Conservation (phyloP, 2,888 invertebrate genomes). For the Drosophila anomalipes region DNA sequence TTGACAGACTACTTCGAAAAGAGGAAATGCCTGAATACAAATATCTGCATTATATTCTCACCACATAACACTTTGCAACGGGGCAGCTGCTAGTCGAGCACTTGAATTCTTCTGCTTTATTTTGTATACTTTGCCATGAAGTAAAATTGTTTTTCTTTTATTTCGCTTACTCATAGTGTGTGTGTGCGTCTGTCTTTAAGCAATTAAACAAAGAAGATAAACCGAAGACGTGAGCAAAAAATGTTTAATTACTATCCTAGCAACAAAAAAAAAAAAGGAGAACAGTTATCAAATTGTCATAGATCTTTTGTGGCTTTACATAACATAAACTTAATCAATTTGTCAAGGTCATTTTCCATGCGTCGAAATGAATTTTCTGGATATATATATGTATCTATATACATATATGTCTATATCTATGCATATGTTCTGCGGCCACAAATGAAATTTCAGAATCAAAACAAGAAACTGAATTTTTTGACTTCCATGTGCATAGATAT, state of each 20-base stretch:
- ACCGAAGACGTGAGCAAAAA: background rate
- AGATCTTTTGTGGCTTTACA: background rate
- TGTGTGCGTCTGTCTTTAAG: background rate
- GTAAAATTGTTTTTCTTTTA: slow-evolving; percentile 1
- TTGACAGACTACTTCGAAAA: background rate
- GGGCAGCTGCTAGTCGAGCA: slow-evolving; percentile 7
- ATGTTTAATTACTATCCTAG: background rate
- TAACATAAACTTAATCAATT: background rate
- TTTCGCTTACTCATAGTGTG: background rate
- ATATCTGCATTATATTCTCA: background rate
- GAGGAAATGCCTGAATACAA: background rate
- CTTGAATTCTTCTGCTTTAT: background rate
- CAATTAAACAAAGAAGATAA: background rate
- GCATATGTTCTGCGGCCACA: background rate
- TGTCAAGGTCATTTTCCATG: slow-evolving; percentile 3
- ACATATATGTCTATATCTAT: background rate
- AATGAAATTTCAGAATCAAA: slow-evolving; percentile 17
- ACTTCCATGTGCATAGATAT: slow-evolving; percentile 28
- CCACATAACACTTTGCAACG: background rate
- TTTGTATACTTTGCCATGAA: slow-evolving; percentile 15
- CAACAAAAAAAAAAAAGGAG: background rate
- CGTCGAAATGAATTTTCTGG: background rate
- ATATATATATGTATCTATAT: background rate
- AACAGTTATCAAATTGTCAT: background rate
- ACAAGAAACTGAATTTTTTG: slow-evolving; percentile 17